Conservation (phyloP, 2,113 vertebrate genomes). For the Pelusios castaneus region DNA sequence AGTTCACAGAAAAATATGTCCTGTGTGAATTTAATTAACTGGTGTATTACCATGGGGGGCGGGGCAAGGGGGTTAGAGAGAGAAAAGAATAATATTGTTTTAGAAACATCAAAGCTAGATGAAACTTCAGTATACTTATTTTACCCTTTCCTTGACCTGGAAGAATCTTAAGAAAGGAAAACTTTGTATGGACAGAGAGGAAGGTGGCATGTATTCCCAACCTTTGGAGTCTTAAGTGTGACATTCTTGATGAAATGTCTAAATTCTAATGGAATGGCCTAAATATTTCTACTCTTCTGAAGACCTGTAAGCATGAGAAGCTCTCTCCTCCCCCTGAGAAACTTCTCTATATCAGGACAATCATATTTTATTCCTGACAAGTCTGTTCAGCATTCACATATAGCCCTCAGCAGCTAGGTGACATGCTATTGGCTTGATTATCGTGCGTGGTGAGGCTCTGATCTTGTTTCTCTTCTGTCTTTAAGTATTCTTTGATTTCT, state of each 20-base stretch:
- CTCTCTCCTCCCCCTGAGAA: neutral
- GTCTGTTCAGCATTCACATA: slow-evolving; percentile 18
- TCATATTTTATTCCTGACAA: slow-evolving; percentile 15
- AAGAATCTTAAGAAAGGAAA: neutral
- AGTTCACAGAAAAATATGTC: slow-evolving; percentile 15
- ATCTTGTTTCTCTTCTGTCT: slow-evolving; percentile 26
- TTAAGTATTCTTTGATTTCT: slow-evolving; percentile 24
- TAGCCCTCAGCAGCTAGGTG: slow-evolving; percentile 35
- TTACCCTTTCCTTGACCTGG: neutral
- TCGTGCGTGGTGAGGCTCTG: slow-evolving; percentile 36
- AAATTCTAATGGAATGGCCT: neutral
- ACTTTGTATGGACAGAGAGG: neutral
- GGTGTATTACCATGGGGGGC: neutral
- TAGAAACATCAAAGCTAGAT: slow-evolving; percentile 16
- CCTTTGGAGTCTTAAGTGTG: neutral
- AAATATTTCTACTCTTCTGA: neutral
- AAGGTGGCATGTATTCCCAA: neutral
- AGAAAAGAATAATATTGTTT: neutral
- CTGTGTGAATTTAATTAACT: slow-evolving; percentile 38
- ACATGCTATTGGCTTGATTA: slow-evolving; percentile 29
- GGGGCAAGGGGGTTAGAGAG: too few relatives aligned
- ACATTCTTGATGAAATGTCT: neutral
- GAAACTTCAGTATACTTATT: neutral
- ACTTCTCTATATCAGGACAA: neutral
- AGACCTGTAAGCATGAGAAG: neutral